Conservation (phyloP, 2,113 vertebrate species). For the Girardinichthys multiradiatus region DNA sequence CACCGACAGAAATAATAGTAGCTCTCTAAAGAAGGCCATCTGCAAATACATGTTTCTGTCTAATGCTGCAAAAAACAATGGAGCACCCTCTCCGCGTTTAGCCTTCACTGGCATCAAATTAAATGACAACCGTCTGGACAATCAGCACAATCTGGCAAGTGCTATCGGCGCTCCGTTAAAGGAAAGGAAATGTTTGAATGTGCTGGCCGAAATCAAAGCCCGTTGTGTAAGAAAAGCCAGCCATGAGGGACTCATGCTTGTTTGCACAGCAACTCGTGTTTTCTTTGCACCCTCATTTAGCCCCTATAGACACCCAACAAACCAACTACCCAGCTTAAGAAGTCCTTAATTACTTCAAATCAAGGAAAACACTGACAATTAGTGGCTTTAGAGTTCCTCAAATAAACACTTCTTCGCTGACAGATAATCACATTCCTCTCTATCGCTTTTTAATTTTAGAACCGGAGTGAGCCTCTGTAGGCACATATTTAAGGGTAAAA, state of each 20-base stretch:
- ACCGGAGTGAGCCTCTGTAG: slow-evolving; percentile 77
- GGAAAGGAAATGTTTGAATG: slow-evolving; percentile 53
- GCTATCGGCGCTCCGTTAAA: slow-evolving; percentile 33
- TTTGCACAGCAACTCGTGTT: slow-evolving; percentile 56
- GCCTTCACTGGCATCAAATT: slow-evolving; percentile 56
- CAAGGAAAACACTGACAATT: slow-evolving; percentile 73
- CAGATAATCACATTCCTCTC: slow-evolving; percentile 75
- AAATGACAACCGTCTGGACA: slow-evolving; percentile 44
- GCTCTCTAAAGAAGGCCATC: slow-evolving; percentile 38
- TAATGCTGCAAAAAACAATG: slow-evolving; percentile 29
- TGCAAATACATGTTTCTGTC: slow-evolving; percentile 38
- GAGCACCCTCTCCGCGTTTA: slow-evolving; percentile 24
- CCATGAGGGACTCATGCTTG: slow-evolving; percentile 57
- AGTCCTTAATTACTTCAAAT: slow-evolving; percentile 75
- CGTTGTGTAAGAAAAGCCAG: slow-evolving; percentile 40
- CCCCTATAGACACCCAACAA: slow-evolving; percentile 63
- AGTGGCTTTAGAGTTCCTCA: slow-evolving; percentile 68
- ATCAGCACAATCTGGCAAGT: slow-evolving; percentile 50
- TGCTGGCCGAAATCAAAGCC: slow-evolving; percentile 49
- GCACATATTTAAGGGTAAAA: slow-evolving; percentile 84
- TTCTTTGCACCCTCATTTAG: slow-evolving; percentile 65
- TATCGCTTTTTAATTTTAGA: slow-evolving; percentile 73
- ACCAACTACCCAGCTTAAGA: slow-evolving; percentile 59
- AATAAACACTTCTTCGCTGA: slow-evolving; percentile 72
- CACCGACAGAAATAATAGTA: slow-evolving; percentile 35